Conservation (phyloP, 2,888 invertebrate genomes). For the Eristalinus sepulchralis region DNA sequence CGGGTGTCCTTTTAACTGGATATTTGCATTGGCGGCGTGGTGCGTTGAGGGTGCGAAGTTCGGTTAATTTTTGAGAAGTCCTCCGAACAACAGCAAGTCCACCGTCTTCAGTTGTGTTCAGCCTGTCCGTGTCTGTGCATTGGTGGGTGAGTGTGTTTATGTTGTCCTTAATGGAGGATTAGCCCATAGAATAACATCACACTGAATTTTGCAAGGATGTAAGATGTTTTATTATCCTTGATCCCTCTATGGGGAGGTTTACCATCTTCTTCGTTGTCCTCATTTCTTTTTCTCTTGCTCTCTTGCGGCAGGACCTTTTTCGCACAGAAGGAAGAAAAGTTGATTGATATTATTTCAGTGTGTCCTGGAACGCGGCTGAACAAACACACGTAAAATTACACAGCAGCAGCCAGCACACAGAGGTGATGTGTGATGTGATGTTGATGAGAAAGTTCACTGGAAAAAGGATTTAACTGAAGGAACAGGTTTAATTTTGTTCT, state of each 20-base stretch:
- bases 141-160: slow-evolving; percentile 25
- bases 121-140: not conserved
- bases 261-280: not conserved
- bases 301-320: slow-evolving; percentile 22
- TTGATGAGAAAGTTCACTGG: slow-evolving; percentile 3
- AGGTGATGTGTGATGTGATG: not conserved
- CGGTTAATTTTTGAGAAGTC: slow-evolving; percentile 62
- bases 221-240: slow-evolving; percentile 70
- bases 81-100: slow-evolving; percentile 52
- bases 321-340: slow-evolving; percentile 27
- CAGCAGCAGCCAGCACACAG: not conserved
- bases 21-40: slow-evolving; percentile 53
- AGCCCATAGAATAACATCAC: slow-evolving; percentile 66
- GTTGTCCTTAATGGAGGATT: slow-evolving; percentile 69
- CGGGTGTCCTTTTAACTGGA: slow-evolving; percentile 65
- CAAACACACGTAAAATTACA: slow-evolving; percentile 57
- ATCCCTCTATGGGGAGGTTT: slow-evolving; percentile 38
- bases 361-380: slow-evolving; percentile 67
- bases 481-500: slow-evolving; percentile 56
- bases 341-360: slow-evolving; percentile 71
- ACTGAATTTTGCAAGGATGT: slow-evolving; percentile 62
- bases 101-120: no score
- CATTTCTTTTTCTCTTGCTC: not conserved
- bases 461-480: slow-evolving; percentile 52
- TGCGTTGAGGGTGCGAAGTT: not conserved